Percentiles rank a stretch among this genome's conserved stretches.
Evolutionary conservation across 2,797 vertebrate genomes (phyloP).

Genomic region (Xerus rutilus): DNA sequence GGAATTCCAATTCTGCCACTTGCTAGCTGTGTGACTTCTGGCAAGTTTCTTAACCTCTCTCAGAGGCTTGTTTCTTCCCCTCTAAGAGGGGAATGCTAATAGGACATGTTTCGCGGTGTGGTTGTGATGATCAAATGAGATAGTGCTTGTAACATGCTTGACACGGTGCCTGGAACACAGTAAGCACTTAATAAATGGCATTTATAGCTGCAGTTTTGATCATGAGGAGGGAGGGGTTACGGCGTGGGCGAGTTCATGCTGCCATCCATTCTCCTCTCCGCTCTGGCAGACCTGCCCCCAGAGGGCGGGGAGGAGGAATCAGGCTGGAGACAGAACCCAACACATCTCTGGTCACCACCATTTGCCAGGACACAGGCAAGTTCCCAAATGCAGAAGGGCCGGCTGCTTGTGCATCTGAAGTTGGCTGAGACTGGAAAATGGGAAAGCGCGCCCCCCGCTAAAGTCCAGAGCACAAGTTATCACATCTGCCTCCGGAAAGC

Average conservation of each 20-base stretch:
- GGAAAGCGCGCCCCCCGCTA: neutral
- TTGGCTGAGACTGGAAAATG: neutral
- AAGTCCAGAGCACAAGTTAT: neutral
- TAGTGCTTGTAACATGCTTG: conserved; percentile 62
- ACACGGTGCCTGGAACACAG: conserved; percentile 63
- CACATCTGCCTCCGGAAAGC: neutral
- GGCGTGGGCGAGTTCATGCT: neutral
- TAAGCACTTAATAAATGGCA: conserved; percentile 55
- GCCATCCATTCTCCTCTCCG: neutral
- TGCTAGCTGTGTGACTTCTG: conserved; percentile 18
- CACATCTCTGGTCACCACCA: neutral
- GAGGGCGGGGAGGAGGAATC: neutral
- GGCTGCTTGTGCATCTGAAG: neutral
- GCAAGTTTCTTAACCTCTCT: neutral
- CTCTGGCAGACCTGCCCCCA: neutral
- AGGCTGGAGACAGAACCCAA: neutral
- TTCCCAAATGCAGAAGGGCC: neutral
- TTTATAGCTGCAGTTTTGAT: conserved; percentile 23
- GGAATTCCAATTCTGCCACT: neutral
- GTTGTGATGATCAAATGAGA: conserved; percentile 60
- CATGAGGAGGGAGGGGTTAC: neutral
- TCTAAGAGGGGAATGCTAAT: neutral
- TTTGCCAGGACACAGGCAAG: neutral
- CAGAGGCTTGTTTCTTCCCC: neutral
- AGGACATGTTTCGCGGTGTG: neutral